These are phyloP conservation scores for Boulengerochromis microlepis DNA, from an alignment of 2,113 vertebrate species.

Conservation along the genomic window DNA sequence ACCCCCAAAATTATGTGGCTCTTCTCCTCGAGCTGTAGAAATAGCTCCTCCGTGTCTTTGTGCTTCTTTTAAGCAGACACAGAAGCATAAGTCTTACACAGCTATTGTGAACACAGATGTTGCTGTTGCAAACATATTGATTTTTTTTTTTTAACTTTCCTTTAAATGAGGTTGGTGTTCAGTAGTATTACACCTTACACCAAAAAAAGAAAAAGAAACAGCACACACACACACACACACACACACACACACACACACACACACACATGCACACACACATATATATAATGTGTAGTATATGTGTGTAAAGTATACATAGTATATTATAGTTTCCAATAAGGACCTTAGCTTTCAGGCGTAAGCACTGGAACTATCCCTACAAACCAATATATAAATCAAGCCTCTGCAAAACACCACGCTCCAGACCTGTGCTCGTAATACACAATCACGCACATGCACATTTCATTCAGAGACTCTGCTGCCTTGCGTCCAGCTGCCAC, in stretches of 20 bases:
- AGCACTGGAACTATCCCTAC: not conserved
- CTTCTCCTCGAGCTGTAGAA: not conserved
- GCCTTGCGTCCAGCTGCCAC: not conserved
- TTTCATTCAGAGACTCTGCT: conserved; percentile 22
- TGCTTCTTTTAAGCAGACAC: not conserved
- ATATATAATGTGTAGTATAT: not conserved
- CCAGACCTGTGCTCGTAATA: not conserved
- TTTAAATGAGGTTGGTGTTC: not conserved
- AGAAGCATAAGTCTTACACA: not conserved
- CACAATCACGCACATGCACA: not conserved
- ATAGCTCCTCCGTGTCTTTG: not conserved
- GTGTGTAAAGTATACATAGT: not conserved
- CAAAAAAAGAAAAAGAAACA: not conserved
- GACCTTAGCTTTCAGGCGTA: not conserved
- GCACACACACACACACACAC: not conserved
- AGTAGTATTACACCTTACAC: not conserved
- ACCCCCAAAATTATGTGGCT: not conserved
- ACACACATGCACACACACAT: not conserved
- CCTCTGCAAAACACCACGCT: not conserved
- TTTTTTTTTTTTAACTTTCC: not conserved
- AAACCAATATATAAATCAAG: not conserved
- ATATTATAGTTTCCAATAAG: not conserved
- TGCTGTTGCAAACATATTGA: not conserved
- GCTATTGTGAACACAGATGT: not conserved
- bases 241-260: accelerated